Evolutionary conservation across 2,888 invertebrate species (phyloP).

Genomic region (Eupithecia pulchellata): DNA sequence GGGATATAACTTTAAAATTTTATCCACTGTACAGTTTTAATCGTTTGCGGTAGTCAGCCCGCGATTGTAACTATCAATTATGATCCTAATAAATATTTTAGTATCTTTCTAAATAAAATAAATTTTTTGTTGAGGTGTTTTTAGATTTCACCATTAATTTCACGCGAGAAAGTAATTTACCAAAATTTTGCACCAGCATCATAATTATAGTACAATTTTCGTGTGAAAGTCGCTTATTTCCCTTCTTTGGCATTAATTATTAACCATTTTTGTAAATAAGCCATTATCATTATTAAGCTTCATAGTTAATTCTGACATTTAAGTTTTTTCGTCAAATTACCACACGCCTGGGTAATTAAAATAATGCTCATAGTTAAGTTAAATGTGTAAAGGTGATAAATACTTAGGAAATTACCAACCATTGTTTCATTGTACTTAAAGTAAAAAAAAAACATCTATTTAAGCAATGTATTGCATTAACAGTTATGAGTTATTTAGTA

Average conservation of each 20-base stretch:
- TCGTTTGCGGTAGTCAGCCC: too few species aligned
- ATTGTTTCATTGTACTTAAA: too few species aligned
- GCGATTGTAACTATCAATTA: too few species aligned
- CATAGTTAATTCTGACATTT: slow-evolving; percentile 28
- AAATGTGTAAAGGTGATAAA: slow-evolving; percentile 8
- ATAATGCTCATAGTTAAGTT: slow-evolving; percentile 9
- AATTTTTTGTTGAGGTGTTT: background rate
- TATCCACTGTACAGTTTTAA: too few species aligned
- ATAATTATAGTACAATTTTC: background rate
- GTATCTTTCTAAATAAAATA: background rate
- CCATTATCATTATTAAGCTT: slow-evolving; percentile 18
- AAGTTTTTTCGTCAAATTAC: slow-evolving; percentile 11
- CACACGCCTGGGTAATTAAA: slow-evolving; percentile 11
- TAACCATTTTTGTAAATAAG: slow-evolving; percentile 26
- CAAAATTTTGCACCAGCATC: background rate
- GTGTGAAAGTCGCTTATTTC: slow-evolving; percentile 11
- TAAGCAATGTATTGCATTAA: too few species aligned
- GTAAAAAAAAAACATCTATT: too few species aligned
- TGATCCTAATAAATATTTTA: too few species aligned
- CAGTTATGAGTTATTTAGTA: too few species aligned
- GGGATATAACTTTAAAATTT: too few species aligned
- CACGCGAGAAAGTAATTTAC: background rate
- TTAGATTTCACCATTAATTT: background rate
- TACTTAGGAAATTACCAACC: background rate
- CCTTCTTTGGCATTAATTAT: slow-evolving; percentile 16